Base-by-base conservation (phyloP, 2,888 invertebrate species). In the Tetramorium bicarinatum region DNA sequence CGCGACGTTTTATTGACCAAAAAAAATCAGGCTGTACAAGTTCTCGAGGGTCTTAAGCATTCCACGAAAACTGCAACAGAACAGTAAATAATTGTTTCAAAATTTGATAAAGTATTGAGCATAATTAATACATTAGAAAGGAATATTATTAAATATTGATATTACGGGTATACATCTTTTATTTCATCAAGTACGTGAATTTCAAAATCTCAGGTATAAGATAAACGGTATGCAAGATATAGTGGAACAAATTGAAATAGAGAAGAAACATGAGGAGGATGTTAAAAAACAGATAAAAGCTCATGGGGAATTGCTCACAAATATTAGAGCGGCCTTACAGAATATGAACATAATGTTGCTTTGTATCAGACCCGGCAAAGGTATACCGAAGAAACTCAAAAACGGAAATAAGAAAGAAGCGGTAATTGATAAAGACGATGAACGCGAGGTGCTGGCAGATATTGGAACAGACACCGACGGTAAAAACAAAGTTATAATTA, bases 241-340 rank as follows among this genome's bases (percentile, higher is more conserved):
- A n/a, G 90, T 94, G 8, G 95, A 95, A 0, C 94, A 95, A 88
- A 95, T 96, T 4, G 93, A 95, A 1, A 94, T 95, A 0, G 95
- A 96, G 88, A 92, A 93, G 15, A 94, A 95, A 8, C 95, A 95
- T 21, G 95, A 95, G 87, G 87, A 86, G 0, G 94, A 95, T 49
- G 92, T 95, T 0, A 95, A 93, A 2, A 93, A 92, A n/a, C 82
- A 95, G 3, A 94, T 96, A 38, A 95, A 96, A 89, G 94, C 94
- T 21, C 95, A 95, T 82, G 96, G 96, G 0, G 94, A 95, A 87
- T 93, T 96, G 29, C 95, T 96, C 54, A 96, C 96, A 54, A 95
- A 96, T 87, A 95, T 97, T 92, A 96, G 96, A 91, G 96, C 95
- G 0, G 96, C 96, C 0, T 91, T 97, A 82, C 96, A 96, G 90